Conservation (phyloP, 2,888 invertebrate species). For the Eupelmus urozonus region DNA sequence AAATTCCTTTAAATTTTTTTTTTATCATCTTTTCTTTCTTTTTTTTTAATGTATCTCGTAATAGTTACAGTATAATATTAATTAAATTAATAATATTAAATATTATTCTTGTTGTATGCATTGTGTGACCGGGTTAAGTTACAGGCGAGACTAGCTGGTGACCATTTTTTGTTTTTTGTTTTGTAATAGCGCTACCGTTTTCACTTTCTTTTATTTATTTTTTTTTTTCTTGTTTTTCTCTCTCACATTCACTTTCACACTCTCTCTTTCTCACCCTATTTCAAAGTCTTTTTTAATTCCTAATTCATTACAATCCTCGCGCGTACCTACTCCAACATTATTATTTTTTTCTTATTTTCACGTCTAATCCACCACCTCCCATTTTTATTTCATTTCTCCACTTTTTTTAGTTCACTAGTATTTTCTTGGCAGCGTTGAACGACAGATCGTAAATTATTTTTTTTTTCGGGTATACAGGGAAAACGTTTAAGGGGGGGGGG, state of each 20-base stretch:
- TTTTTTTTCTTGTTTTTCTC: slow-evolving; percentile 48
- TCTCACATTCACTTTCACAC: slow-evolving; percentile 13
- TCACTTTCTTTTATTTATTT: slow-evolving; percentile 61
- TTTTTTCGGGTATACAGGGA: slow-evolving; percentile 37
- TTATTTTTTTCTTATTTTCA: slow-evolving; percentile 8
- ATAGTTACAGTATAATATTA: slow-evolving; percentile 76
- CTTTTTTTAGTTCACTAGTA: slow-evolving; percentile 48
- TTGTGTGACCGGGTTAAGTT: slow-evolving; percentile 75
- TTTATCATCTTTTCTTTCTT: slow-evolving; percentile 67
- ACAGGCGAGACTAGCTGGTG: slow-evolving; percentile 76
- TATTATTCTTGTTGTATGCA: slow-evolving; percentile 75
- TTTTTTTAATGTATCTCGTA: slow-evolving; percentile 76
- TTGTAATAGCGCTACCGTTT: slow-evolving; percentile 71
- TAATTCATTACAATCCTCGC: slow-evolving; percentile 39
- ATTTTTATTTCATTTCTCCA: slow-evolving; percentile 41
- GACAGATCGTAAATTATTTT: slow-evolving; percentile 68
- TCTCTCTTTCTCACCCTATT: slow-evolving; percentile 11
- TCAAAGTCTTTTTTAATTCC: slow-evolving; percentile 40
- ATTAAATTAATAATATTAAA: slow-evolving; percentile 76
- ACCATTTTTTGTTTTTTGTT: slow-evolving; percentile 60
- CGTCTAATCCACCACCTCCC: background rate
- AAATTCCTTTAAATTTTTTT: slow-evolving; percentile 64
- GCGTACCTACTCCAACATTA: slow-evolving; percentile 48
- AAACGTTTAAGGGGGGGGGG: slow-evolving; percentile 13
- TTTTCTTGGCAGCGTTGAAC: slow-evolving; percentile 73